phyloP scores from a whole-genome alignment of 2,113 vertebrate species.

The Rhinopomastus cyanomelas region DNA sequence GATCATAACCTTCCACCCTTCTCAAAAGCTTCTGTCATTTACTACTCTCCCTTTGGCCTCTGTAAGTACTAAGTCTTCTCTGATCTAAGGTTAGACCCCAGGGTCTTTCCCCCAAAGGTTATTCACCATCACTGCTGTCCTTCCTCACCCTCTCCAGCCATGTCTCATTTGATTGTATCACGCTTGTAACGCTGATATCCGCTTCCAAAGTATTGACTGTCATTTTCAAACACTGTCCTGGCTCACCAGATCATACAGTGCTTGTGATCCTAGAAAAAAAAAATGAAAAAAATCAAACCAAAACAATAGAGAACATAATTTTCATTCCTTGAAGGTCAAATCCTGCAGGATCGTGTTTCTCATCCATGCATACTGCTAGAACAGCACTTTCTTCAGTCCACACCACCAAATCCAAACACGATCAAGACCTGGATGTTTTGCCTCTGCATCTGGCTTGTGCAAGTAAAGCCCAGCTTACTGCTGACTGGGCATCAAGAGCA shows the following conservation, averaged over 20 bases:
- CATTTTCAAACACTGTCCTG: not conserved
- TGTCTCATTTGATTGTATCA: not conserved
- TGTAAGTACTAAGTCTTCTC: not conserved
- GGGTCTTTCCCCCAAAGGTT: not conserved
- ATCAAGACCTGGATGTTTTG: not conserved
- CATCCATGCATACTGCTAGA: not conserved
- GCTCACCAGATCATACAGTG: not conserved
- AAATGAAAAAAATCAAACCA: not conserved
- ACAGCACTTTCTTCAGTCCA: not conserved
- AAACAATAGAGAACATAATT: not conserved
- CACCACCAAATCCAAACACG: not conserved
- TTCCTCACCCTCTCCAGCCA: not conserved
- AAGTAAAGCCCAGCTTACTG: not conserved
- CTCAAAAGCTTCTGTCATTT: conserved; percentile 28
- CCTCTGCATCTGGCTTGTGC: not conserved
- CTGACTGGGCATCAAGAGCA: not conserved
- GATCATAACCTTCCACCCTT: not conserved
- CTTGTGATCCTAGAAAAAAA: not conserved
- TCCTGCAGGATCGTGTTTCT: not conserved
- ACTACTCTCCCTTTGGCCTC: not conserved
- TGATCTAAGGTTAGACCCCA: not conserved
- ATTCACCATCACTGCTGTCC: not conserved
- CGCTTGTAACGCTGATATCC: not conserved
- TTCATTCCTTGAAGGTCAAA: not conserved
- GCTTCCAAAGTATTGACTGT: not conserved